phyloP scores from a whole-genome alignment of 2,888 invertebrate species.

The Habrosyne pyritoides region DNA sequence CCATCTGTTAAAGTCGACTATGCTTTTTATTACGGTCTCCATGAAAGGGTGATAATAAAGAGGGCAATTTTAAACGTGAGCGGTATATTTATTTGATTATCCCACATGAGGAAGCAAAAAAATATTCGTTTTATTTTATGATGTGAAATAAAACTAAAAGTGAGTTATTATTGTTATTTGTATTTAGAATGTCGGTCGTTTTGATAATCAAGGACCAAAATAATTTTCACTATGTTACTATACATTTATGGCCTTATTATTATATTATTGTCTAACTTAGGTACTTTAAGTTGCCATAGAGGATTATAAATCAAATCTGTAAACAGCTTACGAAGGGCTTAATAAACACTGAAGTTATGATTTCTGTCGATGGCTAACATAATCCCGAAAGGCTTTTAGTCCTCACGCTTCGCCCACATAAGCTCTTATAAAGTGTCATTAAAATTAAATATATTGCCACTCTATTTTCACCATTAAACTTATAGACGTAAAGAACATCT shows the following conservation, averaged over 20 bases:
- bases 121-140: background rate
- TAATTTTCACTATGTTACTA: no score
- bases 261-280: no score
- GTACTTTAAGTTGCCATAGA: background rate
- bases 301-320: background rate
- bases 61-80: conserved; percentile 2
- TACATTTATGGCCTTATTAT: no score
- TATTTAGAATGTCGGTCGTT: no score
- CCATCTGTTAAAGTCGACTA: conserved; percentile 7
- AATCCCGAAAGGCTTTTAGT: background rate
- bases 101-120: background rate
- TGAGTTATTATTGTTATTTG: no score
- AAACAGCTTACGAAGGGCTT: background rate
- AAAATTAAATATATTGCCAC: background rate
- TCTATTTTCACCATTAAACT: background rate
- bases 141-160: background rate
- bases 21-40: conserved; percentile 8
- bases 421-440: background rate
- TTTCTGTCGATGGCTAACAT: background rate
- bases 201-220: no score
- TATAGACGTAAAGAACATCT: no score
- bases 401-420: background rate
- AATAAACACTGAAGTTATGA: background rate
- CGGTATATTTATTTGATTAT: conserved; percentile 3
- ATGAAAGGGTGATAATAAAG: conserved; percentile 7